A percentile compares a stretch with the other conserved stretches of the same genome.
Conservation (phyloP, 2,888 invertebrate species). For the Tetrapedia diversipes region DNA sequence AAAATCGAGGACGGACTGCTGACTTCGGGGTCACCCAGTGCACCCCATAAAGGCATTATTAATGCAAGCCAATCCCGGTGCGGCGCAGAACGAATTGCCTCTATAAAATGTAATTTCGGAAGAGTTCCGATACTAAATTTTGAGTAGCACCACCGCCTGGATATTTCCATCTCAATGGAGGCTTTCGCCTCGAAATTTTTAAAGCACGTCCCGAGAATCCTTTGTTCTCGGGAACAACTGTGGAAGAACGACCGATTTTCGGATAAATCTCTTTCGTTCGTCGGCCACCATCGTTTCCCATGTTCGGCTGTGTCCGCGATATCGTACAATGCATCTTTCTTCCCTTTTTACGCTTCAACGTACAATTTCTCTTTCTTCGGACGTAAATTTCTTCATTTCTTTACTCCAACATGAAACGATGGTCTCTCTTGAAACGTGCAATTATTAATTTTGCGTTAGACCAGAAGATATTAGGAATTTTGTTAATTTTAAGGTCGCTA, state of each 20-base stretch:
- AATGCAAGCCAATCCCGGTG: slow-evolving; percentile 78
- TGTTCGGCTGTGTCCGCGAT: background rate
- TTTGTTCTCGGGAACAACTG: slow-evolving; percentile 27
- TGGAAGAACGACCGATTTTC: background rate
- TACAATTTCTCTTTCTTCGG: background rate
- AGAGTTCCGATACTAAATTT: slow-evolving; percentile 73
- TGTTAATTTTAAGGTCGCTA: too few species aligned
- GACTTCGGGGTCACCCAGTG: slow-evolving; percentile 66
- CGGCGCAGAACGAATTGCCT: slow-evolving; percentile 75
- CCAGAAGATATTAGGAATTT: background rate
- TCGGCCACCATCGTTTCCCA: slow-evolving; percentile 1
- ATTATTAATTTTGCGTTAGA: background rate
- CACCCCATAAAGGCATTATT: slow-evolving; percentile 76
- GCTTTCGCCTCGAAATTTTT: slow-evolving; percentile 42
- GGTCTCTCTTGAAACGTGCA: too few species aligned
- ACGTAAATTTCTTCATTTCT: background rate
- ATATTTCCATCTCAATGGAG: slow-evolving; percentile 62
- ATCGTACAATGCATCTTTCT: too few species aligned
- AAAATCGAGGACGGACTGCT: slow-evolving; percentile 66
- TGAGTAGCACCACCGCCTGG: slow-evolving; percentile 63
- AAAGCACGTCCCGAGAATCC: slow-evolving; percentile 5
- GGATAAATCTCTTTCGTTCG: background rate
- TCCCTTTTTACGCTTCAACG: background rate
- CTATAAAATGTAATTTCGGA: slow-evolving; percentile 77
- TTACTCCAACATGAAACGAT: background rate